Conservation (phyloP, 2,113 vertebrate species). For the Coreoperca whiteheadi region DNA sequence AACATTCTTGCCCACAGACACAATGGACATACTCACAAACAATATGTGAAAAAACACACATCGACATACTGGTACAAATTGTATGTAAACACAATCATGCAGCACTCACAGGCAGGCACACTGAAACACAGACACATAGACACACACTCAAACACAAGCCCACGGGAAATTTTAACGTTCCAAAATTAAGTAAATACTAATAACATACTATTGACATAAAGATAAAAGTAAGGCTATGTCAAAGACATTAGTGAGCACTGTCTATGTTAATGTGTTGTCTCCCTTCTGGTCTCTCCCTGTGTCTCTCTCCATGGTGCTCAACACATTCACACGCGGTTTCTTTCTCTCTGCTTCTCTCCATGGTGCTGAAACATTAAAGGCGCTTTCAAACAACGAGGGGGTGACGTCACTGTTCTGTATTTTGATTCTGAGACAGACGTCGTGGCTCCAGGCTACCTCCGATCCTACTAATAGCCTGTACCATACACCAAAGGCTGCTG, state of each 20-base stretch:
- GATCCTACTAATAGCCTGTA: neutral
- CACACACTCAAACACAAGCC: conserved; percentile 71
- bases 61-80: conserved; percentile 50
- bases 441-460: neutral
- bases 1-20: conserved; percentile 42
- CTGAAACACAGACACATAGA: conserved; percentile 70
- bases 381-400: neutral
- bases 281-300: neutral
- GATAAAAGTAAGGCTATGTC: neutral
- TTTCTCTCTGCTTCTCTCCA: conserved; percentile 10
- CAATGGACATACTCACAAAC: conserved; percentile 1
- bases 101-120: conserved; percentile 71
- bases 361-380: neutral
- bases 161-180: conserved; percentile 40
- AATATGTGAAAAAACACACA: conserved; percentile 25
- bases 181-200: conserved; percentile 32
- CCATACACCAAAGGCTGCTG: neutral
- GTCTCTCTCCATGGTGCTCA: conserved; percentile 13
- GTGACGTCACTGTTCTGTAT: neutral
- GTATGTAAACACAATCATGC: conserved; percentile 75
- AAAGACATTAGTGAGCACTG: neutral
- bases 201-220: conserved; percentile 13
- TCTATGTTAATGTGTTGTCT: neutral
- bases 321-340: conserved; percentile 1
- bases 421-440: neutral